Percentiles rank a stretch among this genome's conserved stretches.
Conservation (phyloP, 2,797 vertebrate genomes). For the Lacerta bilineata region DNA sequence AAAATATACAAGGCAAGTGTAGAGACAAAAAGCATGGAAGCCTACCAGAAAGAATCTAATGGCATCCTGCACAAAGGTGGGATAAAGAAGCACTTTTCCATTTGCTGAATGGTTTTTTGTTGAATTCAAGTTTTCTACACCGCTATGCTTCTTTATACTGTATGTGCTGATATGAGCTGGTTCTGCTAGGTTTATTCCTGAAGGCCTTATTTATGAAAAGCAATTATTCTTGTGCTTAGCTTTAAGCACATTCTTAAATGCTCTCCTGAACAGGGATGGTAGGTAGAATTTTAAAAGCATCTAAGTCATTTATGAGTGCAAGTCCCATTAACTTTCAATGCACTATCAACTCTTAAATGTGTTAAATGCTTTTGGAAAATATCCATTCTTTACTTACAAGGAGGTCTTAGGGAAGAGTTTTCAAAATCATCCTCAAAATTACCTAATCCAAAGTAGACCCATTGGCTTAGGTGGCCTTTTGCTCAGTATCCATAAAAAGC, state of each 20-base stretch:
- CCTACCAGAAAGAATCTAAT: slow-evolving; percentile 64
- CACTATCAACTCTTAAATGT: slow-evolving; percentile 30
- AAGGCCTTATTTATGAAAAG: slow-evolving; percentile 44
- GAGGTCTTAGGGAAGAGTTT: slow-evolving; percentile 18
- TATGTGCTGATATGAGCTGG: slow-evolving; percentile 23
- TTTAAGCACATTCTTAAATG: slow-evolving; percentile 47
- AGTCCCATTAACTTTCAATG: slow-evolving; percentile 45
- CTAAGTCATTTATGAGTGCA: slow-evolving; percentile 37
- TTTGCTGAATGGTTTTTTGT: slow-evolving; percentile 66
- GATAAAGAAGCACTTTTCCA: slow-evolving; percentile 56
- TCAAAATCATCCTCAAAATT: slow-evolving; percentile 10
- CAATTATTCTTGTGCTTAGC: slow-evolving; percentile 48
- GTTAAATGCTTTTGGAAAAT: slow-evolving; percentile 35
- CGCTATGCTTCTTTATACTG: slow-evolving; percentile 64
- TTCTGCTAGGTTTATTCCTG: slow-evolving; percentile 43
- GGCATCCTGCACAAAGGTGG: slow-evolving; percentile 48
- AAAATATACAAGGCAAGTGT: slow-evolving; percentile 39
- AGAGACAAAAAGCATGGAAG: neutral
- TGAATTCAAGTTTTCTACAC: slow-evolving; percentile 50
- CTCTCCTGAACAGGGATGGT: slow-evolving; percentile 40
- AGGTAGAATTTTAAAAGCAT: slow-evolving; percentile 34
- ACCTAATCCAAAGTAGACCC: slow-evolving; percentile 18
- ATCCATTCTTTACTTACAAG: slow-evolving; percentile 24
- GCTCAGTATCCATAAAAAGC: neutral
- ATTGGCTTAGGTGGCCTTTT: slow-evolving; percentile 3